Conservation (phyloP, 2,888 invertebrate genomes). For the Pachliopta kotzebuea region DNA sequence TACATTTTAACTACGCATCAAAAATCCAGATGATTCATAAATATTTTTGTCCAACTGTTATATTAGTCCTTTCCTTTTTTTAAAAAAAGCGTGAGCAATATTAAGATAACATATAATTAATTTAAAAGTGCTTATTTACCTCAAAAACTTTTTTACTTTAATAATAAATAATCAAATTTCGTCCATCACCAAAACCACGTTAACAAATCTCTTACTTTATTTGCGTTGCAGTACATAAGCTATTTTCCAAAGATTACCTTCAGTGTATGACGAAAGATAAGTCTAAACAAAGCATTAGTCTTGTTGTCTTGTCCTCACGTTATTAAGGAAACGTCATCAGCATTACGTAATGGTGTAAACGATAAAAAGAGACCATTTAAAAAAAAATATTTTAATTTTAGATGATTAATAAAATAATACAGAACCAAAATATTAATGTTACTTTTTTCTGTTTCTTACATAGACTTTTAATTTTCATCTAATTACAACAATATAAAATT, state of each 20-base stretch:
- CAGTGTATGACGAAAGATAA: slow-evolving; percentile 2
- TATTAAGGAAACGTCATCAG: slow-evolving; percentile 17
- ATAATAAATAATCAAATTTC: no score
- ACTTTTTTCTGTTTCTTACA: neutral
- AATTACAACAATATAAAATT: neutral
- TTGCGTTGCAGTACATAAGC: neutral
- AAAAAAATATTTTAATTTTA: neutral
- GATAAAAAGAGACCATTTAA: slow-evolving; percentile 18
- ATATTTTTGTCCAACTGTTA: no score
- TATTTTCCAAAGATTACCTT: slow-evolving; percentile 2
- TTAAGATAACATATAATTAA: no score
- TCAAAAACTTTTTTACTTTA: no score
- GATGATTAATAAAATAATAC: slow-evolving; percentile 1
- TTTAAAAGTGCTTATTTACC: no score
- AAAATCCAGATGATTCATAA: no score
- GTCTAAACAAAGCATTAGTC: slow-evolving; percentile 24
- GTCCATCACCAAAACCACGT: no score
- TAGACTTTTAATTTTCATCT: neutral
- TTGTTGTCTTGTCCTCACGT: no score
- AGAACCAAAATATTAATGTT: neutral
- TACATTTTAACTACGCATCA: no score
- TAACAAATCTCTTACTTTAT: no score
- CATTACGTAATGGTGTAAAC: slow-evolving; percentile 25
- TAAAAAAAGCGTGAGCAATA: no score
- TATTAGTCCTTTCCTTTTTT: no score